These are phyloP conservation scores for Trichomalopsis sarcophagae DNA, from an alignment of 1,140 invertebrate species.

Conservation along the genomic window DNA sequence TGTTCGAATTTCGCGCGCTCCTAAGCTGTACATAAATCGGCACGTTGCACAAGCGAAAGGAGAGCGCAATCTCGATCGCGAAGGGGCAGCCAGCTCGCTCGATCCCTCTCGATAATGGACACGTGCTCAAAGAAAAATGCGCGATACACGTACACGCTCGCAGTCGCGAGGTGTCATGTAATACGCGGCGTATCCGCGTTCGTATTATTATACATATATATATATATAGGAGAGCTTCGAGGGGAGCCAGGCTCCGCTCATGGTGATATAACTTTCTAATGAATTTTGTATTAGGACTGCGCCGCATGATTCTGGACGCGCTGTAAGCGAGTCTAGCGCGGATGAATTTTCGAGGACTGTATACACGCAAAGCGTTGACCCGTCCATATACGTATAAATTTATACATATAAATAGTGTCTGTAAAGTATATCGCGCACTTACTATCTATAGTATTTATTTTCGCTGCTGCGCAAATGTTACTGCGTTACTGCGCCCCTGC, in stretches of 20 bases:
- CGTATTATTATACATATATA: too few species aligned
- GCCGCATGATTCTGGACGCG: conserved; percentile 51
- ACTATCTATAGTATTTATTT: conserved; percentile 47
- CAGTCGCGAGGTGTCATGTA: conserved; percentile 6
- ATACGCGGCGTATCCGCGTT: too few species aligned
- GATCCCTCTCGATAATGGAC: conserved; percentile 33
- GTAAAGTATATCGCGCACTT: conserved; percentile 31
- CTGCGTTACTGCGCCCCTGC: not conserved
- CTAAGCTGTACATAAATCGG: not conserved
- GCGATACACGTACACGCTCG: not conserved
- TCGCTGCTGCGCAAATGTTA: conserved; percentile 34
- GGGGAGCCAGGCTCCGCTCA: conserved; percentile 60
- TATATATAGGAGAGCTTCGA: conserved; percentile 62
- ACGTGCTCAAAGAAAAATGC: conserved; percentile 33
- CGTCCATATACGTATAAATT: not conserved
- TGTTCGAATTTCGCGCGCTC: not conserved
- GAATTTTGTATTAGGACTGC: conserved; percentile 54
- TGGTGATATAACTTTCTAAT: conserved; percentile 68
- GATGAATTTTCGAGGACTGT: conserved; percentile 57
- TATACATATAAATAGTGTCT: conserved; percentile 24
- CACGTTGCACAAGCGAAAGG: conserved; percentile 26
- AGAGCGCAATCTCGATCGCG: conserved; percentile 41
- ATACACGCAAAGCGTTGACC: conserved; percentile 43
- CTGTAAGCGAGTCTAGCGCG: conserved; percentile 53
- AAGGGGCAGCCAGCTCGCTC: not conserved